Base-by-base conservation (phyloP, 1,140 invertebrate species). In the Drosophila athabasca region DNA sequence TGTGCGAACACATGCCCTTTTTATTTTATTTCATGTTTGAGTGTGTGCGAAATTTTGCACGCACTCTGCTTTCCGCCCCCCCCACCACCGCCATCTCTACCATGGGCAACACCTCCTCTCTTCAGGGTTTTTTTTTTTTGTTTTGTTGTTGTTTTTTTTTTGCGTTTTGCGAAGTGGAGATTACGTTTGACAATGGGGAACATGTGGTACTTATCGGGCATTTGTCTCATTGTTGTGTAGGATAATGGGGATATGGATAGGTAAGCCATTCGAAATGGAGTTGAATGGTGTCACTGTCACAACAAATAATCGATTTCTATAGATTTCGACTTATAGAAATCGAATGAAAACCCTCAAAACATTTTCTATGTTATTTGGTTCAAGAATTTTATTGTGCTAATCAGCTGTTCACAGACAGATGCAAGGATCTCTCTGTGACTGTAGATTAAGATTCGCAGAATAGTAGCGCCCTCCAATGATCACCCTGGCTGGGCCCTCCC, bases 1-100 rank as follows among this genome's bases (percentile, higher is more conserved):
- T 67, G 50, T 50, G 76, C 24, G 46, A 80, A 62, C 66, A 85
- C 81, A 85, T 84, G 81, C 81, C 60, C 82, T 81, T 69, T 69
- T 69, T 69, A 69, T 69, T 39, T 39, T 39, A 65, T 43, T 69
- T 69, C 52, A 52, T 69, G 51, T 41, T 52, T 11, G 39, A 59
- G 70, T 57, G 53, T 83, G 62, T 79, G 46, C 43, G 46, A 64
- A 66, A 53, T 75, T 79, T 64, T 69, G 62, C 76, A 61, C 46
- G 61, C 75, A 64, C 52, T 72, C 43, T 3, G 3, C 11, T 35
- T 3, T 4, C 7, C 35, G 7, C 3, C 45, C 66, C 45, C 66
- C 26, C 62, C 44, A 29, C 22, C 48, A 19, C n/a, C n/a, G 1
- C 17, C 24, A 19, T 26, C 24, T 5, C 5, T 26, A n/a, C 24